Conservation (phyloP, 2,113 vertebrate species). For the Dasypus novemcinctus region DNA sequence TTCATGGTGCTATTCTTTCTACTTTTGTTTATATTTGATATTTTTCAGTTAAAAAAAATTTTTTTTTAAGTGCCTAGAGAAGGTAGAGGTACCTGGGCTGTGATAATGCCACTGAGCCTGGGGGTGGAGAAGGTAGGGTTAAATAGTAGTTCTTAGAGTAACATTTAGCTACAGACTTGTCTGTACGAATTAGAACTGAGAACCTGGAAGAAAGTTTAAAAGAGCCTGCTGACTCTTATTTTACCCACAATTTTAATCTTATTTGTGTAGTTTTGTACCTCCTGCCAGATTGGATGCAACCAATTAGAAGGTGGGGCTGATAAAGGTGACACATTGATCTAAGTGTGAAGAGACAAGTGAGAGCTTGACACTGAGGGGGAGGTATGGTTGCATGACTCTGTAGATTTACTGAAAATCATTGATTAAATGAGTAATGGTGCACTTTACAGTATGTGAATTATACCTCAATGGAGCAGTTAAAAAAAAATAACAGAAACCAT, state of each 20-base stretch:
- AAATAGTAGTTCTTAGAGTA: background rate
- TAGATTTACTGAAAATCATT: background rate
- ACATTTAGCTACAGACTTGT: background rate
- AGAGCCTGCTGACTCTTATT: background rate
- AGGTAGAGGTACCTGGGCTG: background rate
- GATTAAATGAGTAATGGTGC: background rate
- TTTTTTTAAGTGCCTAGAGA: background rate
- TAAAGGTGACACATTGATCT: background rate
- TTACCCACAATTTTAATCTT: background rate
- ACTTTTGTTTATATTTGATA: background rate
- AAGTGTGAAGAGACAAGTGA: background rate
- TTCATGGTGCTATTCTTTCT: background rate
- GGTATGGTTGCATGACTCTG: background rate
- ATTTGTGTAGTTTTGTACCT: no score
- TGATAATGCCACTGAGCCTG: background rate
- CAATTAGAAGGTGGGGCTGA: background rate
- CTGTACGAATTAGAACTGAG: background rate
- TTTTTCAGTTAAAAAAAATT: background rate
- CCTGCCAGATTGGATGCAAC: background rate
- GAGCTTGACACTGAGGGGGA: background rate
- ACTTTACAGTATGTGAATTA: background rate
- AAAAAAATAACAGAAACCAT: background rate
- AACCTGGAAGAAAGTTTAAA: background rate
- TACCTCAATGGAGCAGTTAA: background rate
- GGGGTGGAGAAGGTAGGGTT: background rate